Percentiles rank a stretch among this genome's conserved stretches.
phyloP scores from a whole-genome alignment of 2,888 invertebrate species.

The Leptopilina syphax region DNA sequence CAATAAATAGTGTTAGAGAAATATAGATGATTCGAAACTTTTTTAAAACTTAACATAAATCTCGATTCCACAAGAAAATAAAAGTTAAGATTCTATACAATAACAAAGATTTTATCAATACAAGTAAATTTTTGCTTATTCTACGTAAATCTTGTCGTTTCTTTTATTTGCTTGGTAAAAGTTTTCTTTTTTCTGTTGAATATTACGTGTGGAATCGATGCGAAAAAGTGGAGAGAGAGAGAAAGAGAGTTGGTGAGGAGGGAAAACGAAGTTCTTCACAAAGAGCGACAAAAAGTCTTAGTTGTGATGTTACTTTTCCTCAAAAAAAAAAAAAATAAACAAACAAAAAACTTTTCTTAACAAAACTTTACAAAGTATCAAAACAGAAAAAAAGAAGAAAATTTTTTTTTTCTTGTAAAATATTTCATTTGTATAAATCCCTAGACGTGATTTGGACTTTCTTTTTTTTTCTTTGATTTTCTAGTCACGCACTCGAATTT shows the following conservation, averaged over 20 bases:
- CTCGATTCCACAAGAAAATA: not conserved
- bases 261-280: conserved; percentile 24
- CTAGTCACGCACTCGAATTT: conserved; percentile 1
- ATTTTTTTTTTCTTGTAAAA: conserved; percentile 12
- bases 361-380: conserved; percentile 26
- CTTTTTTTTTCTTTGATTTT: not conserved
- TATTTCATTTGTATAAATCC: conserved; percentile 23
- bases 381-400: not conserved
- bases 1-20: conserved; percentile 24
- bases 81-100: conserved; percentile 4
- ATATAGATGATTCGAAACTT: not conserved
- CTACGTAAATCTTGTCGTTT: not conserved
- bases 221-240: conserved; percentile 25
- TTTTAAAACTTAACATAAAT: conserved; percentile 26
- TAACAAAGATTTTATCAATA: conserved; percentile 27
- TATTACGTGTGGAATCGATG: conserved; percentile 22
- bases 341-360: conserved; percentile 23
- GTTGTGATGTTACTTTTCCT: conserved; percentile 31
- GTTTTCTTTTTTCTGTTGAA: not conserved
- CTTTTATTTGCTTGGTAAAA: conserved; percentile 11
- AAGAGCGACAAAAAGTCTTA: conserved; percentile 26
- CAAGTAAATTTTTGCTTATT: conserved; percentile 9
- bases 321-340: no score
- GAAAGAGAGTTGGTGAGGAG: not conserved
- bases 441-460: not conserved